phyloP scores from a whole-genome alignment of 1,140 invertebrate species.

The Pantala flavescens region DNA sequence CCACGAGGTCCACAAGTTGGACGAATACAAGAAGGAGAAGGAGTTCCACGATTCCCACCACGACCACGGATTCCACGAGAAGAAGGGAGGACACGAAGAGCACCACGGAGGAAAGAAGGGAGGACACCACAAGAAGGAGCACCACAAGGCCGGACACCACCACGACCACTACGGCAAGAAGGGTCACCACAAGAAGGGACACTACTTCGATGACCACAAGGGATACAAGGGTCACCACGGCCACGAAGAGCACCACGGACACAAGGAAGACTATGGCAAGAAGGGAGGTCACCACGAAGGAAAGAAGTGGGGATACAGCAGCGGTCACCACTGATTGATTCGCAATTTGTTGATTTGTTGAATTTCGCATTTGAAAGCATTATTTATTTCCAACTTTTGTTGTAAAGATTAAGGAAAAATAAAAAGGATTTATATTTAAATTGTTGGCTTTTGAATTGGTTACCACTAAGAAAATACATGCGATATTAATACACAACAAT shows the following conservation, averaged over 20 bases:
- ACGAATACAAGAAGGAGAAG: constrained; percentile 55
- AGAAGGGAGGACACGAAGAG: constrained; percentile 57
- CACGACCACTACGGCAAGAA: constrained; percentile 63
- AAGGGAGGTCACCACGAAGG: constrained; percentile 52
- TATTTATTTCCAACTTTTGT: too few relatives aligned
- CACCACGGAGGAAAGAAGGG: constrained; percentile 58
- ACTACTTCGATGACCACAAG: constrained; percentile 63
- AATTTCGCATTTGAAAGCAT: too few relatives aligned
- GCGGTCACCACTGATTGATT: constrained; percentile 17
- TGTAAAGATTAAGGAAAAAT: too few relatives aligned
- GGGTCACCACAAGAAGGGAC: constrained; percentile 59
- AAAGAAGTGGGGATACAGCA: constrained; percentile 43
- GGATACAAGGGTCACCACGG: constrained; percentile 59
- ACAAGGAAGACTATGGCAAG: constrained; percentile 52
- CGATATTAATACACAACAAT: too few relatives aligned
- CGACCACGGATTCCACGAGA: constrained; percentile 56
- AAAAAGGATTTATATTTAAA: too few relatives aligned
- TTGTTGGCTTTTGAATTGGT: too few relatives aligned
- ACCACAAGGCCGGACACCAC: constrained; percentile 56
- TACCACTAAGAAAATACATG: too few relatives aligned
- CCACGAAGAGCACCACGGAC: constrained; percentile 52
- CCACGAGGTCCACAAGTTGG: constrained; percentile 42
- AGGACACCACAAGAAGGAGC: constrained; percentile 56
- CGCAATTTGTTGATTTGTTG: too few relatives aligned
- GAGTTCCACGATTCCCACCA: constrained; percentile 74